A percentile compares a stretch with the other conserved stretches of the same genome.
phyloP scores from a whole-genome alignment of 2,888 invertebrate species.

The Apamea anceps region DNA sequence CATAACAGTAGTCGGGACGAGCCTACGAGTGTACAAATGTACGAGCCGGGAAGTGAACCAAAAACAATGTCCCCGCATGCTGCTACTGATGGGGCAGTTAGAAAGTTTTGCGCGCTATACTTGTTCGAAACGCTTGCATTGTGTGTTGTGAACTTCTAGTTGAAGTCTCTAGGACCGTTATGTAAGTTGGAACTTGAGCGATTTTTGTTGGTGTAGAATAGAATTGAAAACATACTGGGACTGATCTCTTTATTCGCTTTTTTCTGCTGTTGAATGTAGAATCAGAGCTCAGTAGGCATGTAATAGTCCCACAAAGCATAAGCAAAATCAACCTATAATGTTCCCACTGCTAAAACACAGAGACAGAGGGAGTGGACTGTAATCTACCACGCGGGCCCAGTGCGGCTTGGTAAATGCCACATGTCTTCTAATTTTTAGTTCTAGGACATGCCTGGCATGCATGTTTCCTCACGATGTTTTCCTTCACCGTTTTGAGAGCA shows the following conservation, averaged over 20 bases:
- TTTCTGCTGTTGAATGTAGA: background rate
- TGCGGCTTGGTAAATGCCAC: too few relatives aligned
- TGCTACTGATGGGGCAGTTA: constrained; percentile 32
- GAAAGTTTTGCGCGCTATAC: constrained; percentile 46
- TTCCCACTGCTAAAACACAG: too few relatives aligned
- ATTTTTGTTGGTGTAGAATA: background rate
- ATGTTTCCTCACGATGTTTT: too few relatives aligned
- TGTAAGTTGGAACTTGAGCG: background rate
- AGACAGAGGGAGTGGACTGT: too few relatives aligned
- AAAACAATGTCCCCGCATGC: constrained; percentile 57
- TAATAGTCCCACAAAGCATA: background rate
- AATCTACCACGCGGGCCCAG: too few relatives aligned
- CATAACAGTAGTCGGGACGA: constrained; percentile 50
- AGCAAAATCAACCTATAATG: too few relatives aligned
- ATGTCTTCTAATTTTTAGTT: too few relatives aligned
- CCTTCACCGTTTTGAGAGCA: too few relatives aligned
- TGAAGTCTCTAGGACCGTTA: background rate
- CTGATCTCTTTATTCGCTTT: background rate
- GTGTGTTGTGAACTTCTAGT: background rate
- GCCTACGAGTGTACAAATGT: constrained; percentile 29
- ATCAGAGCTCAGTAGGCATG: background rate
- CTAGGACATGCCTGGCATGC: too few relatives aligned
- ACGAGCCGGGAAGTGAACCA: constrained; percentile 45
- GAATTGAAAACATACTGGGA: background rate
- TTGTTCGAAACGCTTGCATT: constrained; percentile 10